Evolutionary conservation across 2,888 invertebrate species (phyloP).

Genomic region (Polyommatus icarus): DNA sequence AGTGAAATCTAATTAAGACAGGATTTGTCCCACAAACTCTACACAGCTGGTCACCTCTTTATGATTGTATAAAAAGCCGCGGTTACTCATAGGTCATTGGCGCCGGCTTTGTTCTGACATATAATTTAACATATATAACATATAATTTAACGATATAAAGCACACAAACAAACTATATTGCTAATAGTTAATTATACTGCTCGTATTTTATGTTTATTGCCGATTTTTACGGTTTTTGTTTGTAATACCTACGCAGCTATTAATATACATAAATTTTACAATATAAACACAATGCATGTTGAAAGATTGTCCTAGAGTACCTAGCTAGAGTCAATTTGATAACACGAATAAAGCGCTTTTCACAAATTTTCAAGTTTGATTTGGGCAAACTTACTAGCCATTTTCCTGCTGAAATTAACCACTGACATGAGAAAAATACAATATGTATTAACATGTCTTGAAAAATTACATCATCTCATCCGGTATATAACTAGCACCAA

Average conservation of each 20-base stretch:
- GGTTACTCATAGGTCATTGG: constrained; percentile 74
- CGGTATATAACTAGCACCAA: too few relatives aligned
- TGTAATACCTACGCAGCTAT: constrained; percentile 12
- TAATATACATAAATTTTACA: not conserved
- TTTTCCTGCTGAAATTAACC: too few relatives aligned
- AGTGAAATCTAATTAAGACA: too few relatives aligned
- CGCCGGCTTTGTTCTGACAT: constrained; percentile 49
- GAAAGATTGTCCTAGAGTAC: not conserved
- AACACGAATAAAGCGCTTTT: not conserved
- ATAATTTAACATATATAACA: constrained; percentile 40
- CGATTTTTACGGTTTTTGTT: constrained; percentile 2
- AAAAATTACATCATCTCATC: too few relatives aligned
- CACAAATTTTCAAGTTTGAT: not conserved
- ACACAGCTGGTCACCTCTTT: not conserved
- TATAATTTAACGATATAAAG: constrained; percentile 34
- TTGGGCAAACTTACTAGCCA: not conserved
- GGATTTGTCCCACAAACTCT: constrained; percentile 17
- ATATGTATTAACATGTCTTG: too few relatives aligned
- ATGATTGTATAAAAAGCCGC: constrained; percentile 47
- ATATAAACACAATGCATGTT: not conserved
- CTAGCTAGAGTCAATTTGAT: not conserved
- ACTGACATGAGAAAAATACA: too few relatives aligned
- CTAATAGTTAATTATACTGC: constrained; percentile 30
- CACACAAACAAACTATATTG: constrained; percentile 31
- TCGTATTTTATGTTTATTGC: constrained; percentile 22